Evolutionary conservation across 2,888 invertebrate species (phyloP).

Genomic region (Drosophila recens): DNA sequence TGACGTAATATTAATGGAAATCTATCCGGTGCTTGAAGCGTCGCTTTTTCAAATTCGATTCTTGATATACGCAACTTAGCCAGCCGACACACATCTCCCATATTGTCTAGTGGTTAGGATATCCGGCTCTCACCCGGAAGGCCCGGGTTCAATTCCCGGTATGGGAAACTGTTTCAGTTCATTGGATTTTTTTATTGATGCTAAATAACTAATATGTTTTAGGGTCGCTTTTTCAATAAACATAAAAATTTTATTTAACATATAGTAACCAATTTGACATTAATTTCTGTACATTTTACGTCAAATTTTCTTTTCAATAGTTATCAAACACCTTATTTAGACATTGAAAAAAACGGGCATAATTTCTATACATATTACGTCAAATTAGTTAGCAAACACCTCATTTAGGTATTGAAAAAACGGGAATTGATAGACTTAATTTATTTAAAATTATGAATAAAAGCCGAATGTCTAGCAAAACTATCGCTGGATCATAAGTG

Average conservation of each 20-base stretch:
- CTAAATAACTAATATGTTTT: no score
- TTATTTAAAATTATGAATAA: not conserved
- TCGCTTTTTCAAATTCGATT: no score
- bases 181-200: not conserved
- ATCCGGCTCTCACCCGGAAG: constrained; percentile 86
- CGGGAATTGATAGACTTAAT: not conserved
- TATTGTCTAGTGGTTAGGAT: constrained; percentile 86
- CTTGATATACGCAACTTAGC: not conserved
- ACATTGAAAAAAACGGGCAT: no score
- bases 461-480: no score
- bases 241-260: no score
- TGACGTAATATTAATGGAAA: not conserved
- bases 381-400: no score
- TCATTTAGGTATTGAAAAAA: no score
- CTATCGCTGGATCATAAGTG: not conserved
- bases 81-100: constrained; percentile 67
- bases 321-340: no score
- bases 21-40: not conserved
- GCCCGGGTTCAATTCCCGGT: constrained; percentile 96
- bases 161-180: constrained; percentile 87
- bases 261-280: no score
- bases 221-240: not conserved
- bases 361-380: no score
- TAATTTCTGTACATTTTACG: no score
- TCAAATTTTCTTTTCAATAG: no score